These are phyloP conservation scores for Apeltes quadracus DNA, from an alignment of 2,113 vertebrate species.

Conservation along the genomic window DNA sequence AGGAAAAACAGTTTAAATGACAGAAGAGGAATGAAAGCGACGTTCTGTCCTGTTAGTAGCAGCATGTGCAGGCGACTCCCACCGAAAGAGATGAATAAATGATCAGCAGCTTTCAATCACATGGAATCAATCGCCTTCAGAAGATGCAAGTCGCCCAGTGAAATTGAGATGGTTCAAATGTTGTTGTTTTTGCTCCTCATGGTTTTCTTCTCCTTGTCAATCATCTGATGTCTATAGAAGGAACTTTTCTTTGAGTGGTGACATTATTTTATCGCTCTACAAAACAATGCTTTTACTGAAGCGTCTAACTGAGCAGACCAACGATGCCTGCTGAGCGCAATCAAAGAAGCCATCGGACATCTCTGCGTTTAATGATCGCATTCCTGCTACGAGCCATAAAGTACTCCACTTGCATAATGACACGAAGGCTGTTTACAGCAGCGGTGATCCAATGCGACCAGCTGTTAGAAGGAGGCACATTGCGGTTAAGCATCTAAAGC, in stretches of 20 bases:
- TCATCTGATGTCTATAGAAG: not conserved
- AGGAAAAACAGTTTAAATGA: not conserved
- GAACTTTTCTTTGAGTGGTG: not conserved
- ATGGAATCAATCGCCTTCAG: not conserved
- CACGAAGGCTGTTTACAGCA: constrained; percentile 29
- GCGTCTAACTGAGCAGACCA: no score
- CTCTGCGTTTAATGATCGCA: constrained; percentile 34
- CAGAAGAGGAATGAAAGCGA: not conserved
- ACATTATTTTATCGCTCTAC: not conserved
- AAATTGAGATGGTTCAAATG: not conserved
- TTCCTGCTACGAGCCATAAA: constrained; percentile 41
- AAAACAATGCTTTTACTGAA: no score
- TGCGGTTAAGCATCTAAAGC: constrained; percentile 14
- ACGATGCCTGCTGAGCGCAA: no score
- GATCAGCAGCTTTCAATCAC: not conserved
- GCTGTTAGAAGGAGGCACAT: constrained; percentile 7
- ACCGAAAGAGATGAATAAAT: not conserved
- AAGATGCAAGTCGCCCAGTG: not conserved
- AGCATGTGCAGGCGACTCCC: not conserved
- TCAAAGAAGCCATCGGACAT: constrained; percentile 15
- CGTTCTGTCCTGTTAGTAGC: not conserved
- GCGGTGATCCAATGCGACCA: constrained; percentile 21
- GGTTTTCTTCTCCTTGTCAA: not conserved
- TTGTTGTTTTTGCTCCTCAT: no score
- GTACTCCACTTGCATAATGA: not conserved